Conservation (phyloP, 2,888 invertebrate species). For the Drosophila maculinotata region DNA sequence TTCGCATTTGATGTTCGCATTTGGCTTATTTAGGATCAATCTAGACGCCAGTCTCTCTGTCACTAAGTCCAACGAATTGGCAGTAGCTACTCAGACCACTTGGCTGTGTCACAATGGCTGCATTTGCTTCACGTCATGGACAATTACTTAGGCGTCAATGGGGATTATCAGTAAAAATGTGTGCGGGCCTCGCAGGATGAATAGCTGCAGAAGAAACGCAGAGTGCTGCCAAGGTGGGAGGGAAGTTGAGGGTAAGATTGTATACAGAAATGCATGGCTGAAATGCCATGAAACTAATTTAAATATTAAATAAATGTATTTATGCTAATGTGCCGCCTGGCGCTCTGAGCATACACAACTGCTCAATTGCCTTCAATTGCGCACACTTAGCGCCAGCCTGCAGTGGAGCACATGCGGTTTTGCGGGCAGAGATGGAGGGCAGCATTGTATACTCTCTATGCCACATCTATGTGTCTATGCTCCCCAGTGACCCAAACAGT, state of each 20-base stretch:
- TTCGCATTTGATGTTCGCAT: conserved; percentile 26
- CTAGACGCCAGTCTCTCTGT: conserved; percentile 6
- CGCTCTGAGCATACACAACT: conserved; percentile 47
- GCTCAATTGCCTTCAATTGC: conserved; percentile 77
- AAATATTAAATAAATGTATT: conserved; percentile 79
- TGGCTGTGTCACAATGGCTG: conserved; percentile 25
- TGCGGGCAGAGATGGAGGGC: neutral
- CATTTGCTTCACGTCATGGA: conserved; percentile 50
- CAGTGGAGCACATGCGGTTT: neutral
- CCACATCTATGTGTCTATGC: conserved; percentile 28
- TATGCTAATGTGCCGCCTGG: conserved; percentile 66
- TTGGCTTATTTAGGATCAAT: conserved; percentile 14
- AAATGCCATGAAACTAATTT: conserved; percentile 66
- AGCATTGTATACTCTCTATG: neutral
- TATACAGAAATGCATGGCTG: conserved; percentile 58
- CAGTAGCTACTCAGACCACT: conserved; percentile 10
- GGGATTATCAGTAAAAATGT: conserved; percentile 51
- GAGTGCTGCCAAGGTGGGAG: too few species aligned
- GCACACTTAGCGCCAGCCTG: conserved; percentile 63
- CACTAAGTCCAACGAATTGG: conserved; percentile 42
- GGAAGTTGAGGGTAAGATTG: conserved; percentile 1
- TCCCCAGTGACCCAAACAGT: conserved; percentile 37
- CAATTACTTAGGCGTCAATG: conserved; percentile 57
- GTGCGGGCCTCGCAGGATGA: conserved; percentile 18
- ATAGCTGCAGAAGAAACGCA: conserved; percentile 31